Evolutionary conservation across 2,113 vertebrate species (phyloP), one percentile per base, ranked within the genome.

Genomic region (Telmatochromis sp.): DNA sequence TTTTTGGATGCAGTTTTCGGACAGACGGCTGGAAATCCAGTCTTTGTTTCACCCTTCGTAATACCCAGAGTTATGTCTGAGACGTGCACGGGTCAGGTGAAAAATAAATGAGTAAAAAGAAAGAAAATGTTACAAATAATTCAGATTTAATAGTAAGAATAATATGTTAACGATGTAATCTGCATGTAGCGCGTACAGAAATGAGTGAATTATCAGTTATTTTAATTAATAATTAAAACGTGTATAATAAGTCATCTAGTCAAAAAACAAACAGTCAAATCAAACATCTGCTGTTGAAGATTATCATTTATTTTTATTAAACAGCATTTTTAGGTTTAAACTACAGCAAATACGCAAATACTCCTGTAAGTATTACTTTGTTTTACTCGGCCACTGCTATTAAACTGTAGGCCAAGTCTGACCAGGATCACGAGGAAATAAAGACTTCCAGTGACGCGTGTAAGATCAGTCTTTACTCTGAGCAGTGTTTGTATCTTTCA

Each of bases 291-390:
- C 68, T 28, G 7, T 10, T 75, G 14, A 47, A 75, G 37, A 28
- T 28, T 11, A 75, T 26, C 9, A 28, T 17, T 47, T 11, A 49
- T 63, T 63, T 33, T 2, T 33, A 63, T 63, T 4, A 2, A 60
- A 63, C 58, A 19, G 2, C 17, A 33, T 33, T 33, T 63, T 63
- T 63, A 63, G 28, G 0, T 33, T 63, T 11, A 33, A 49, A 78
- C 23, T 28, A 49, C 15, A 49, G 26, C 6, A 78, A 78, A 78
- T 47, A 10, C 5, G 0, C 1, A 45, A 10, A 6, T 78, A 31
- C 9, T 28, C 9, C 1, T 0, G 6, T 31, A 0, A 28, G 70
- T 7, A 17, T 7, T 75, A 17, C 42, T 75, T 19, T 47, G 70
- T 49, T 49, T 17, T 47, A 47, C 40, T 10, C 14, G 2, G 9